Evolutionary conservation across 2,113 vertebrate genomes (phyloP), one percentile per base, ranked within the genome.

Genomic region (Scalopus aquaticus): DNA sequence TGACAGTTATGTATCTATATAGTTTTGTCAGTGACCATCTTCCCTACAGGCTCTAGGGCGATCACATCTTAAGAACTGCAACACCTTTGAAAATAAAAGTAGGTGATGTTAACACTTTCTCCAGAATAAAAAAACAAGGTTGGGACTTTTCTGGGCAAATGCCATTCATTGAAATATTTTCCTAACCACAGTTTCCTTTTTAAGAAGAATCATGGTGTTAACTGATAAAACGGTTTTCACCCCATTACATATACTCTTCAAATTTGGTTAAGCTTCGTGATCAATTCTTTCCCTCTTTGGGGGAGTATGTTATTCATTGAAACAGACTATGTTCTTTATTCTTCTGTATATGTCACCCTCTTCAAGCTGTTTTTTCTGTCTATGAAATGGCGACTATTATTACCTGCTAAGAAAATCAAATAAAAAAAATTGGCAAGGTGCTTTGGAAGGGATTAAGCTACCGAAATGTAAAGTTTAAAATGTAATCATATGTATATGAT

Each of bases 181-280:
- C 22, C 44, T 95, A 93, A 90, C 22, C 15, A 78, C 16, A 72
- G 12, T 94, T 93, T 96, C 95, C 46, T 95, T 44, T 22, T 92
- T 85, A 49, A 67, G 65, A 84, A 80, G 26, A 60, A 88, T 84
- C 69, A 12, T 90, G 56, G 16, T 77, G 32, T 88, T 93, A 88
- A 69, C 7, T 35, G 39, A 92, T 58, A 76, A 78, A 97, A 86
- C 44, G 17, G 35, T 93, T 85, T 93, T 85, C 73, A 78, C 30
- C 20, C 51, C 26, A n/a, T 86, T 93, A 60, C 26, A 11, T 84
- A 22, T 37, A 94, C 67, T 67, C 79, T 72, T 35, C 51, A 86
- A 87, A 77, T 79, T 56, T 87, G 84, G 46, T 80, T 69, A 93
- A 78, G 26, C 22, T 76, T 67, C 60, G 73, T 44, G 81, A 51